Conservation (phyloP, 2,113 vertebrate genomes). For the Rhynchopsitta pachyrhyncha region DNA sequence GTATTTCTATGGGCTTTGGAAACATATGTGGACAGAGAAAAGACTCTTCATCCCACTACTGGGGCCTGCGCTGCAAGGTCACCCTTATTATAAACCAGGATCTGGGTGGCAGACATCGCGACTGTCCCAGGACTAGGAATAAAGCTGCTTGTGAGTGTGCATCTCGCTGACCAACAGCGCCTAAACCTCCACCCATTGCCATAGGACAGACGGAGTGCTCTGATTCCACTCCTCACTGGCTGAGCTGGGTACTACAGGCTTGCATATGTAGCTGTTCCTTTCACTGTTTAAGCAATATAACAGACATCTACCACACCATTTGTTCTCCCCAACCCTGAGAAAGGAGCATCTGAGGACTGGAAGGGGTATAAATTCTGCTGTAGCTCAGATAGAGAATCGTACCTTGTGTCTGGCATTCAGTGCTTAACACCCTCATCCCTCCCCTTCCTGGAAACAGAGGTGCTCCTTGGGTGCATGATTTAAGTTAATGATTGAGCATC, state of each 20-base stretch:
- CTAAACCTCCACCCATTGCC: not conserved
- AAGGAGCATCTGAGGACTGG: not conserved
- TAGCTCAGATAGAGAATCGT: not conserved
- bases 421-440: not conserved
- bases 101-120: not conserved
- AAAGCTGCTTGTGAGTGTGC: not conserved
- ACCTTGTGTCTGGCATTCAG: not conserved
- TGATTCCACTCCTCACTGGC: not conserved
- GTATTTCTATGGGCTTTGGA: not conserved
- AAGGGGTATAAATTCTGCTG: not conserved
- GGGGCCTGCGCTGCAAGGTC: not conserved
- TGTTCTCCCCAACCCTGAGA: not conserved
- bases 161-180: not conserved
- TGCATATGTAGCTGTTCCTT: not conserved
- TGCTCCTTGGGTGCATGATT: not conserved
- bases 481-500: not conserved
- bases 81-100: not conserved
- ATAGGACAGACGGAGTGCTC: not conserved
- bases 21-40: not conserved
- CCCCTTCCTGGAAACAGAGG: not conserved
- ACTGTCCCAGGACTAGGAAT: not conserved
- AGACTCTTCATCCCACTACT: not conserved
- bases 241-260: not conserved
- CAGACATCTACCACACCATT: not conserved
- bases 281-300: not conserved